These are phyloP conservation scores for Lepidocyrtoides sp. DNA, from an alignment of 2,888 invertebrate genomes.

Conservation along the genomic window DNA sequence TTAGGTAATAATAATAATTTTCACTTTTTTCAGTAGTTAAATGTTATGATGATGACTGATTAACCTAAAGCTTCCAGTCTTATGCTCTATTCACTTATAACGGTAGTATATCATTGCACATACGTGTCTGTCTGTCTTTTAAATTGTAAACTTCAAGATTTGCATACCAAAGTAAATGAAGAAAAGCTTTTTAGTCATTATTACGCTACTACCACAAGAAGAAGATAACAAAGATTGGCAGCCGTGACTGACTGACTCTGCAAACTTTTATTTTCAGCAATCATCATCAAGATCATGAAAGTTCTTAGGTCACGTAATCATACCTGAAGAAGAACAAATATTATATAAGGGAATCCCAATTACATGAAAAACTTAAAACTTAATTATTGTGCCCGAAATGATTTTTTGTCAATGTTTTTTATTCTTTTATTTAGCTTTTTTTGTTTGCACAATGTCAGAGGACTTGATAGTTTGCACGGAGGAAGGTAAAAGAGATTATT, in stretches of 20 bases:
- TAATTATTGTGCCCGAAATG: background rate
- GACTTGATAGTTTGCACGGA: no score
- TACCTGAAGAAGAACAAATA: slow-evolving; percentile 18
- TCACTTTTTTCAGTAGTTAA: slow-evolving; percentile 3
- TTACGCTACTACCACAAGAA: background rate
- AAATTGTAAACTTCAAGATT: background rate
- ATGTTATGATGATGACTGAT: background rate
- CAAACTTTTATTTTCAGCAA: slow-evolving; percentile 12
- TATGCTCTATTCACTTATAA: background rate
- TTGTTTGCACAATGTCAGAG: background rate
- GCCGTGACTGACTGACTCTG: slow-evolving; percentile 22
- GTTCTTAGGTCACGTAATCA: slow-evolving; percentile 50
- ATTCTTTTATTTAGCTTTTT: background rate
- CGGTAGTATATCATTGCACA: background rate
- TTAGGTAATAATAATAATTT: background rate
- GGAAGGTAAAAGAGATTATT: no score
- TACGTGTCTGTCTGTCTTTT: background rate
- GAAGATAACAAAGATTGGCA: background rate
- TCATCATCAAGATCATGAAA: no score
- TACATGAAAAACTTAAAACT: background rate
- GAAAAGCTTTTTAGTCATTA: background rate
- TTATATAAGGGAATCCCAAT: slow-evolving; percentile 36
- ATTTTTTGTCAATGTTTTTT: background rate
- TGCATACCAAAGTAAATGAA: no score
- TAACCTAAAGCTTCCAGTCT: slow-evolving; percentile 46